phyloP scores from a whole-genome alignment of 2,113 vertebrate genomes.

The Todiramphus saurophagus region DNA sequence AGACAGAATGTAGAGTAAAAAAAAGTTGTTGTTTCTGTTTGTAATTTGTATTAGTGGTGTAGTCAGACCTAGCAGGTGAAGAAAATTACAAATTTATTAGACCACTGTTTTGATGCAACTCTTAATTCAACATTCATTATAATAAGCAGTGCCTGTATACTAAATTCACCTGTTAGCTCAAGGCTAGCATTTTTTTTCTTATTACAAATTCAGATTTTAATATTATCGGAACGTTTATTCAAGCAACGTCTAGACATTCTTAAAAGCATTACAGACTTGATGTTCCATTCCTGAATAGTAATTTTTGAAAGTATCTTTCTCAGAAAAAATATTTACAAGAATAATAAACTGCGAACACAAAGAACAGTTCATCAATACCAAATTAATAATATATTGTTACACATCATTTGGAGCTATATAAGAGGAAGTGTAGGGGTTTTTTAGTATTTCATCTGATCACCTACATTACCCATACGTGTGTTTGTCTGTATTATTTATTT shows the following conservation, averaged over 20 bases:
- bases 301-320: neutral
- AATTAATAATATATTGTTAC: neutral
- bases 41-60: neutral
- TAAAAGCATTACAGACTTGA: neutral
- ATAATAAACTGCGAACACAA: neutral
- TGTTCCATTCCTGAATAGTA: neutral
- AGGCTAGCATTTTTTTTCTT: neutral
- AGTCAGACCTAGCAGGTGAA: neutral
- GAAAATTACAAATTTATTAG: neutral
- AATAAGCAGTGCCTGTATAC: neutral
- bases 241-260: neutral
- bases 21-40: neutral
- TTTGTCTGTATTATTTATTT: neutral
- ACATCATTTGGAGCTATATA: neutral
- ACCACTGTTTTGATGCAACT: neutral
- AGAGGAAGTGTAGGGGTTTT: neutral
- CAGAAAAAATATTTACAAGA: neutral
- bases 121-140: neutral
- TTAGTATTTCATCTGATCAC: neutral
- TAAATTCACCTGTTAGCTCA: neutral
- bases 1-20: neutral
- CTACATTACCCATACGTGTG: neutral
- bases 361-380: neutral
- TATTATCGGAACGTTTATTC: neutral
- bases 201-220: neutral